phyloP scores from a whole-genome alignment of 2,888 invertebrate genomes.

The Caenorhabditis zanzibari region DNA sequence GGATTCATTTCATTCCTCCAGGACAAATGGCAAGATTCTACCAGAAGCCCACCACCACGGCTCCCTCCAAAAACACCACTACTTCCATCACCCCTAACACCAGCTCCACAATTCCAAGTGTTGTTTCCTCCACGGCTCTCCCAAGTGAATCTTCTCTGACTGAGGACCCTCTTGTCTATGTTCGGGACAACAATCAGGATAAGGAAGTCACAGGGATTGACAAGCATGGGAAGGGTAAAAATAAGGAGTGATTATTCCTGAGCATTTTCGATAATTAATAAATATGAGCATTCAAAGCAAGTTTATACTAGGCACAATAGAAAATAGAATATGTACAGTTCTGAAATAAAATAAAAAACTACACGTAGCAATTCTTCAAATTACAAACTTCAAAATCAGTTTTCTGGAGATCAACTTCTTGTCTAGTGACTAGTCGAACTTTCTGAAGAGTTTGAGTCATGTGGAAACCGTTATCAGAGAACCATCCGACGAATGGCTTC shows the following conservation, averaged over 20 bases:
- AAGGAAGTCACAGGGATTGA: background rate
- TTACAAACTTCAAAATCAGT: constrained; percentile 72
- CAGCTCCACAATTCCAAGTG: no score
- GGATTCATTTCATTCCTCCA: background rate
- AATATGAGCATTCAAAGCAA: background rate
- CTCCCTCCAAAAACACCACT: constrained; percentile 1
- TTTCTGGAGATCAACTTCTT: constrained; percentile 45
- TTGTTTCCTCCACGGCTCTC: no score
- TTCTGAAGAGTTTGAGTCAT: constrained; percentile 60
- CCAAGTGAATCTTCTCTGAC: background rate
- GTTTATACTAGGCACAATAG: background rate
- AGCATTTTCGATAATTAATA: background rate
- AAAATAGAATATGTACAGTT: background rate
- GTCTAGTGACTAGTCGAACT: constrained; percentile 42
- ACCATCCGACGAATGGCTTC: constrained; percentile 68
- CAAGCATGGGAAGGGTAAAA: background rate
- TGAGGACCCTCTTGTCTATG: background rate
- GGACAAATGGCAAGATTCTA: background rate
- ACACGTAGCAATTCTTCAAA: constrained; percentile 68
- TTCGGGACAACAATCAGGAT: background rate
- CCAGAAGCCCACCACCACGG: background rate
- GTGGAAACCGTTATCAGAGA: constrained; percentile 80
- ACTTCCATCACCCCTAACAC: no score
- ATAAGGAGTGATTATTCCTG: background rate
- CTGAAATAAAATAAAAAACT: background rate